A percentile compares a stretch with the other conserved stretches of the same genome.
Conservation (phyloP, 2,888 invertebrate genomes). For the Coecobrya sp. region DNA sequence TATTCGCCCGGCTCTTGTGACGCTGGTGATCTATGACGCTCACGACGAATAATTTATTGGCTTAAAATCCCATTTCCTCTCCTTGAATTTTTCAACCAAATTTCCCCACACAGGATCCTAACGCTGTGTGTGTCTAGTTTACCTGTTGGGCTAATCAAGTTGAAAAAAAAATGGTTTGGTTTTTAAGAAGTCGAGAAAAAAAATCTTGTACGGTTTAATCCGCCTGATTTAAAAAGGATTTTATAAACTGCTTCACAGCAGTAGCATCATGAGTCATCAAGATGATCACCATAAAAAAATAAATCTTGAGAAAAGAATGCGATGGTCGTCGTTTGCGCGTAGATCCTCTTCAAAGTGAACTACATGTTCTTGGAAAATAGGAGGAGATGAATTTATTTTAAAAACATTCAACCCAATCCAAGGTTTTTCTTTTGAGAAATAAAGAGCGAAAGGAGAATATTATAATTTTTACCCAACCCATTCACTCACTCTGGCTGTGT, state of each 20-base stretch:
- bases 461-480: too few relatives aligned
- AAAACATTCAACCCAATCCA: neutral
- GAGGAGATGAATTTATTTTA: neutral
- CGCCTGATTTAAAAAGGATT: neutral
- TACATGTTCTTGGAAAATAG: neutral
- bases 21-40: neutral
- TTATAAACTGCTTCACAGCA: too few relatives aligned
- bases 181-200: neutral
- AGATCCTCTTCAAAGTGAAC: conserved; percentile 18
- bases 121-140: neutral
- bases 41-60: neutral
- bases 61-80: conserved; percentile 23
- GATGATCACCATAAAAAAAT: too few relatives aligned
- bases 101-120: neutral
- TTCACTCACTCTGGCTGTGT: too few relatives aligned
- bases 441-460: too few relatives aligned
- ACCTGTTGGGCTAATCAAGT: neutral
- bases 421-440: neutral
- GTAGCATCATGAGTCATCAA: too few relatives aligned
- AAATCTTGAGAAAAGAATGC: too few relatives aligned
- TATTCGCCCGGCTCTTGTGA: neutral
- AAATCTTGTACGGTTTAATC: neutral
- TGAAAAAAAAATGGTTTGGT: neutral
- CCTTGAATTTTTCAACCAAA: conserved; percentile 11
- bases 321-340: neutral